Evolutionary conservation across 2,797 vertebrate species (phyloP), one percentile per base, ranked within the genome.

Genomic region (Tauraco hartlaubi): DNA sequence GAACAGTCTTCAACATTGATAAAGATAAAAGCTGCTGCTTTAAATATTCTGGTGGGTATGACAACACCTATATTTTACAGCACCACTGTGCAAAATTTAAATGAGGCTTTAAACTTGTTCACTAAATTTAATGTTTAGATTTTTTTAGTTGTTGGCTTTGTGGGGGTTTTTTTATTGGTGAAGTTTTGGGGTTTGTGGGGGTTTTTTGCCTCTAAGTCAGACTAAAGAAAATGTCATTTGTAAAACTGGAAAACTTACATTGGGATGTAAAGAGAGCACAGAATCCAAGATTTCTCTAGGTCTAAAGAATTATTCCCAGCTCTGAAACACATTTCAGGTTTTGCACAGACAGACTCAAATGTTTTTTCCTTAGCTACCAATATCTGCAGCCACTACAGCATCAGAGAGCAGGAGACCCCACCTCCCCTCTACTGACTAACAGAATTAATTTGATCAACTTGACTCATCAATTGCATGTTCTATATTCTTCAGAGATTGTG

Each of bases 381-480:
- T 37, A 28, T 37, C 66, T 69, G 22, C 51, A 92, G 67, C 41
- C 51, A 88, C 41, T 29, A 68, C 28, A 77, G 15, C 7, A 18
- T 16, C 35, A 74, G 44, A 64, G 31, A 80, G 31, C 33, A 59
- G 26, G 22, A 93, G 39, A 91, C 48, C 6, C n/a, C 55, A 43
- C 22, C 39, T 81, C 16, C 33, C 43, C 33, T 55, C 37, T 31
- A 63, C 5, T 43, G 0, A 88, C 37, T 43, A 41, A 37, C 52
- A 88, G 26, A 75, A 69, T 52, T 83, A 77, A 91, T 93, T 93
- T 46, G 14, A 95, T 67, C 78, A 88, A 78, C 12, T 62, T 54
- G 28, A 66, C 43, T 73, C 74, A 77, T 21, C 0, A 0, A 75
- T 2, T 28, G 26, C 13, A 56, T 28, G 20, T 8, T 89, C 89